Conservation (phyloP, 2,113 vertebrate species). For the Plestiodon gilberti region DNA sequence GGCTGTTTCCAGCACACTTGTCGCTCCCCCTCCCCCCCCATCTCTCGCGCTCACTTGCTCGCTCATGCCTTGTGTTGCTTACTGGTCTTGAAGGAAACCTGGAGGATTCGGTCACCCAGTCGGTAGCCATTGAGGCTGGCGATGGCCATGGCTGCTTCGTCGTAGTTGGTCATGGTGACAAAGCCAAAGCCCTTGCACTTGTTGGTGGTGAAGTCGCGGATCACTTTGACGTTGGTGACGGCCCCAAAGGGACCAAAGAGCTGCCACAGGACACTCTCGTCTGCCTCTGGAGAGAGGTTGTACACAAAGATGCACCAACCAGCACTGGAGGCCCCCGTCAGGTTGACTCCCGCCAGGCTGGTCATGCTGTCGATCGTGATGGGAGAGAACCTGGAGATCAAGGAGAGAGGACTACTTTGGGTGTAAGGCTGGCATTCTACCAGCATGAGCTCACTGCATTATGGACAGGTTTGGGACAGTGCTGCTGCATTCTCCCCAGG, state of each 20-base stretch:
- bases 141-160: constrained; percentile 96
- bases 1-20: not conserved
- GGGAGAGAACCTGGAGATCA: constrained; percentile 91
- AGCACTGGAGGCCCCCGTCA: constrained; percentile 77
- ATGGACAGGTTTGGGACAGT: not conserved
- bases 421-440: constrained; percentile 84
- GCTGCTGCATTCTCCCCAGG: not conserved
- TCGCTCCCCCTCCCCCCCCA: constrained; percentile 2
- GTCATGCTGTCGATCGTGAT: constrained; percentile 92
- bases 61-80: constrained; percentile 97
- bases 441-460: not conserved
- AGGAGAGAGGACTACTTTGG: constrained; percentile 87
- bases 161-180: constrained; percentile 99
- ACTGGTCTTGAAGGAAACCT: constrained; percentile 99
- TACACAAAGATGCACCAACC: constrained; percentile 99
- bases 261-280: constrained; percentile 98
- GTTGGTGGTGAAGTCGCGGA: constrained; percentile 97
- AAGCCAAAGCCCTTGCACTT: constrained; percentile 98
- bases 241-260: constrained; percentile 97
- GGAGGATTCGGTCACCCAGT: constrained; percentile 93
- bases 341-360: constrained; percentile 86
- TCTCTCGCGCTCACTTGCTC: not conserved
- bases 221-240: constrained; percentile 96
- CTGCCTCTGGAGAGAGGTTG: constrained; percentile 94
- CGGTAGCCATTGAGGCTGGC: constrained; percentile 96